phyloP scores from a whole-genome alignment of 2,113 vertebrate genomes.

The Poeciliopsis turrubarensis region DNA sequence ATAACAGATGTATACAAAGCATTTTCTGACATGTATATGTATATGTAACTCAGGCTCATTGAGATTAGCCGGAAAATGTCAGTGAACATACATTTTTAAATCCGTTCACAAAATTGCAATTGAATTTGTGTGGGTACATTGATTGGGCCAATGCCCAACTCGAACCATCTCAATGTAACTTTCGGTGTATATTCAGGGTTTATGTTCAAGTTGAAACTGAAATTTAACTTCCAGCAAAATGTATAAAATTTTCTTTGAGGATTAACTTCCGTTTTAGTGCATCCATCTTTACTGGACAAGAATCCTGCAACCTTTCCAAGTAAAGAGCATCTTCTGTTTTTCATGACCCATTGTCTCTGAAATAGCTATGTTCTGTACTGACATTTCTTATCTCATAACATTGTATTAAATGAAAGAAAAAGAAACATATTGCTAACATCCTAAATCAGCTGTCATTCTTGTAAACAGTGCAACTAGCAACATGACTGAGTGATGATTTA shows the following conservation, averaged over 20 bases:
- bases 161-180: neutral
- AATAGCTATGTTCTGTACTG: neutral
- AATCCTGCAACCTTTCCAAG: too few relatives aligned
- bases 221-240: neutral
- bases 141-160: neutral
- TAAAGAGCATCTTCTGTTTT: neutral
- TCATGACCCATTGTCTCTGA: neutral
- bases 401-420: neutral
- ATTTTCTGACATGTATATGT: neutral
- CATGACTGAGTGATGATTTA: slow-evolving; percentile 39
- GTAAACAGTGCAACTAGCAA: slow-evolving; percentile 19
- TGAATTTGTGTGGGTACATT: neutral
- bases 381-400: neutral
- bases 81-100: too few relatives aligned
- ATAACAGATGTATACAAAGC: neutral
- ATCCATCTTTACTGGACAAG: neutral
- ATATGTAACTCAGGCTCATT: neutral
- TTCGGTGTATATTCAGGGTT: neutral
- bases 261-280: too few relatives aligned
- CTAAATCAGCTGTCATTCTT: slow-evolving; percentile 21
- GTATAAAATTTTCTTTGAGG: neutral
- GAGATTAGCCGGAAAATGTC: neutral
- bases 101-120: too few relatives aligned
- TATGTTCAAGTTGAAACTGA: neutral
- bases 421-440: slow-evolving; percentile 4